A percentile compares a stretch with the other conserved stretches of the same genome.
Evolutionary conservation across 2,113 vertebrate genomes (phyloP).

Genomic region (Istiophorus platypterus): DNA sequence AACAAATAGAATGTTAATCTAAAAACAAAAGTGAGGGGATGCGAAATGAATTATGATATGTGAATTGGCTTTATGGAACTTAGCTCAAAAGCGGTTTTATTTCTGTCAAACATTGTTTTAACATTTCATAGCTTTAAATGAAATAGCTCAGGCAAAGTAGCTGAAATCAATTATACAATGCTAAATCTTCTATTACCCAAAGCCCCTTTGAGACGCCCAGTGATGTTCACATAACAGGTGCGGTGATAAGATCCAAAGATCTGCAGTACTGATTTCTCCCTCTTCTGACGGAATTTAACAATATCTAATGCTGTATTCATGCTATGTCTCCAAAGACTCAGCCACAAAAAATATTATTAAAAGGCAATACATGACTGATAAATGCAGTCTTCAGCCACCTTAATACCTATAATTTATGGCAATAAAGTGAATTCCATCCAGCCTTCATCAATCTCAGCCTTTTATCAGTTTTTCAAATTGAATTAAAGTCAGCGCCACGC

Average conservation of each 20-base stretch:
- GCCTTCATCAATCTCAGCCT: constrained; percentile 64
- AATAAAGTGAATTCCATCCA: constrained; percentile 70
- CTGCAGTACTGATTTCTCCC: constrained; percentile 18
- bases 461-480: constrained; percentile 77
- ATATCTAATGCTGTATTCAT: constrained; percentile 46
- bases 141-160: constrained; percentile 29
- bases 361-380: constrained; percentile 45
- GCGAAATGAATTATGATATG: constrained; percentile 29
- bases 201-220: constrained; percentile 36
- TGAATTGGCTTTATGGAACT: constrained; percentile 28
- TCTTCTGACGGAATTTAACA: constrained; percentile 25
- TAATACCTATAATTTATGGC: constrained; percentile 66
- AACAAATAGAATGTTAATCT: constrained; percentile 69
- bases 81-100: constrained; percentile 39
- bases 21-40: not conserved
- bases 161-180: constrained; percentile 60
- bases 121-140: constrained; percentile 39
- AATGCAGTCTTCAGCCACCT: constrained; percentile 50
- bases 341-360: constrained; percentile 53
- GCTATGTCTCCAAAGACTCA: constrained; percentile 13
- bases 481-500: constrained; percentile 77
- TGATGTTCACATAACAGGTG: constrained; percentile 52
- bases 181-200: constrained; percentile 49
- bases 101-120: constrained; percentile 53
- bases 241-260: constrained; percentile 61